Evolutionary conservation across 2,797 vertebrate species (phyloP).

Genomic region (Spatula versicolor): DNA sequence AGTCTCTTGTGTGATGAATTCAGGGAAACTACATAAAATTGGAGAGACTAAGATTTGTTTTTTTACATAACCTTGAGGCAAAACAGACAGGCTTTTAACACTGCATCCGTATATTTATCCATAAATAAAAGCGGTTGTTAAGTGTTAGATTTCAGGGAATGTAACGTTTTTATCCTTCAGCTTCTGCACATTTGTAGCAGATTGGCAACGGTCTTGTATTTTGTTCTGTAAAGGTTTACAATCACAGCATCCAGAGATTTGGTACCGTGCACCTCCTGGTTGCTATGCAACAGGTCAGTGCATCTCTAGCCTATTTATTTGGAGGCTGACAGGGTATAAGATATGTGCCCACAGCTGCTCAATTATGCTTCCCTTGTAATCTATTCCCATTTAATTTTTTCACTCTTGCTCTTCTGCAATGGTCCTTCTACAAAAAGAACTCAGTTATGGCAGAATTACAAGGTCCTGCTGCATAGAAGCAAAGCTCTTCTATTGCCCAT

Average conservation of each 20-base stretch:
- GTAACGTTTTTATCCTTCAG: background rate
- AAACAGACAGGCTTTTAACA: conserved; percentile 7
- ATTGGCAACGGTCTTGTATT: conserved; percentile 2
- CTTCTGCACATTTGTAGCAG: conserved; percentile 11
- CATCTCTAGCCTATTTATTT: conserved; percentile 21
- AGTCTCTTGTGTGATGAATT: background rate
- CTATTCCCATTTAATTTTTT: background rate
- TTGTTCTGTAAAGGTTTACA: conserved; percentile 11
- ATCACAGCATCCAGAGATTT: background rate
- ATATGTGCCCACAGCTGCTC: background rate
- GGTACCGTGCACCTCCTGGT: background rate
- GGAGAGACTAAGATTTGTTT: background rate
- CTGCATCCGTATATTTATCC: conserved; percentile 2
- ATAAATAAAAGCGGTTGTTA: conserved; percentile 11
- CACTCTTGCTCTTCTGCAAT: background rate
- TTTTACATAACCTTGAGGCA: conserved; percentile 21
- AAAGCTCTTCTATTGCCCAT: background rate
- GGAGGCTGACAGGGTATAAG: background rate
- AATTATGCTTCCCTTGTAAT: background rate
- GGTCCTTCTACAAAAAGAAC: background rate
- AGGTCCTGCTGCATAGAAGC: background rate
- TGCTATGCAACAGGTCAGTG: conserved; percentile 63
- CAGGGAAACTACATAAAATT: background rate
- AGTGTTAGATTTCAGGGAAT: background rate
- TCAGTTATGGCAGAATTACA: background rate